These are phyloP conservation scores for Trissolcus brochymenae DNA, from an alignment of 2,888 invertebrate genomes.

Conservation along the genomic window DNA sequence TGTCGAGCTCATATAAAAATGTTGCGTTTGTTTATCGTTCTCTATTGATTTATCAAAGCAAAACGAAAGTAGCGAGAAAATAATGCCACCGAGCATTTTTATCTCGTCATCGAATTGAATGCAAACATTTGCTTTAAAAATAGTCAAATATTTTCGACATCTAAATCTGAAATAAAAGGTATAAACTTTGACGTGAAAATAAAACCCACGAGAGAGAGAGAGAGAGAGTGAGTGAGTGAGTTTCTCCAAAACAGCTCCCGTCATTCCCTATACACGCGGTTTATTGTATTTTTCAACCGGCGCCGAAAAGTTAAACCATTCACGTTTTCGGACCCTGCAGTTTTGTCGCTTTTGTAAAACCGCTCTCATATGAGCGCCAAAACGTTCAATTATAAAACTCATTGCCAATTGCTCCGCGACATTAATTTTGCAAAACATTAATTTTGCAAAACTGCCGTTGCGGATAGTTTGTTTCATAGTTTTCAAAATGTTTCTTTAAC, in stretches of 20 bases:
- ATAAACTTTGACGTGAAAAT: background rate
- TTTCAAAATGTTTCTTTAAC: background rate
- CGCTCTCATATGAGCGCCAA: too few relatives aligned
- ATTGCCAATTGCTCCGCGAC: conserved; percentile 6
- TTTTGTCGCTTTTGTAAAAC: too few relatives aligned
- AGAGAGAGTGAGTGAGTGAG: too few relatives aligned
- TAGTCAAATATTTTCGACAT: conserved; percentile 26
- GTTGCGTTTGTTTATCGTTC: conserved; percentile 8
- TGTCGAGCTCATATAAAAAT: conserved; percentile 17
- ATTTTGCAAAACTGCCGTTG: background rate
- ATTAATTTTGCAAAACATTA: conserved; percentile 7
- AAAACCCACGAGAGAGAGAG: too few relatives aligned
- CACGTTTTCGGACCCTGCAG: too few relatives aligned
- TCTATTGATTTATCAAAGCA: conserved; percentile 31
- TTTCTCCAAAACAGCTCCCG: too few relatives aligned
- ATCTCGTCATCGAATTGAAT: conserved; percentile 24
- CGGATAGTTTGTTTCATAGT: background rate
- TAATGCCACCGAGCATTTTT: conserved; percentile 23
- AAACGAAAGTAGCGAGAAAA: conserved; percentile 20
- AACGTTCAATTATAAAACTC: background rate
- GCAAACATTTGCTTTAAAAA: conserved; percentile 41
- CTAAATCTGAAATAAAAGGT: conserved; percentile 15
- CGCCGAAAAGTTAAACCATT: too few relatives aligned
- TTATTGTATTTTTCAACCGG: too few relatives aligned
- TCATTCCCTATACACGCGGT: too few relatives aligned